Conservation (phyloP, 2,113 vertebrate species). For the Calonectris borealis region DNA sequence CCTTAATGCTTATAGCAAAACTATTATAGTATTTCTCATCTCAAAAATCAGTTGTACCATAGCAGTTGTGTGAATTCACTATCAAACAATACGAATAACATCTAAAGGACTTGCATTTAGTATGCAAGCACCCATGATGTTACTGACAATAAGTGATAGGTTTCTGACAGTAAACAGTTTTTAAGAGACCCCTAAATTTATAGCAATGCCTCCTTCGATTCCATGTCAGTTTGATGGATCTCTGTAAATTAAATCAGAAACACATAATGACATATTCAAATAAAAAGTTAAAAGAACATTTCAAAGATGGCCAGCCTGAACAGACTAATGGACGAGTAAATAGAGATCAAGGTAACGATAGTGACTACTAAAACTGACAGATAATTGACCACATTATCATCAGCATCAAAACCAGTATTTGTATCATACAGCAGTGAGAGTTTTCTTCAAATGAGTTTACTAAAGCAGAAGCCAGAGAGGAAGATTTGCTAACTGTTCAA, state of each 20-base stretch:
- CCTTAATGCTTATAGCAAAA: background rate
- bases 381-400: background rate
- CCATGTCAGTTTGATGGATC: background rate
- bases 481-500: background rate
- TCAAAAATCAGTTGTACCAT: background rate
- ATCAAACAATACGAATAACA: background rate
- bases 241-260: background rate
- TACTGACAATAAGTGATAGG: background rate
- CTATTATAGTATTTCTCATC: background rate
- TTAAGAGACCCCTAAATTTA: background rate
- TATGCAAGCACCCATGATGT: background rate
- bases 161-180: background rate
- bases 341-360: background rate
- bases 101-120: background rate
- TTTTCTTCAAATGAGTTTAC: background rate
- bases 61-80: background rate
- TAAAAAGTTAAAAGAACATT: background rate
- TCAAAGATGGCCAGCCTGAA: background rate
- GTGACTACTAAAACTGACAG: background rate
- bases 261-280: background rate
- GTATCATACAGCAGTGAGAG: background rate
- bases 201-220: background rate
- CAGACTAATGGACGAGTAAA: background rate
- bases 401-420: background rate
- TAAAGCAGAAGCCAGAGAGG: background rate